Percentiles rank a stretch among this genome's conserved stretches.
These are phyloP conservation scores for Pterostichus niger DNA, from an alignment of 2,888 invertebrate genomes.

Conservation along the genomic window DNA sequence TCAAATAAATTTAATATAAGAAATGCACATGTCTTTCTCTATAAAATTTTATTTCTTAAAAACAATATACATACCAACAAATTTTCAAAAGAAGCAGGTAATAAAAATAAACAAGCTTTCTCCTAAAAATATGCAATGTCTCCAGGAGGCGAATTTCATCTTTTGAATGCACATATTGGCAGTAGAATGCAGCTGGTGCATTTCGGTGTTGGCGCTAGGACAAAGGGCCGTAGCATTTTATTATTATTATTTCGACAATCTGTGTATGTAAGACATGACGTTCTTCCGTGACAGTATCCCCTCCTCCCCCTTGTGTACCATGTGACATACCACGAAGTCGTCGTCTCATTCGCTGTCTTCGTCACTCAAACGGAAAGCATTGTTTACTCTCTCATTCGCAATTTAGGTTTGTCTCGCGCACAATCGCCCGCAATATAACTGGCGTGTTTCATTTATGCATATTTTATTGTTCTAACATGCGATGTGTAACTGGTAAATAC, in stretches of 20 bases:
- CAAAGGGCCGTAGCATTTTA: slow-evolving; percentile 65
- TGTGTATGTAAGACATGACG: slow-evolving; percentile 63
- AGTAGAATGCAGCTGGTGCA: slow-evolving; percentile 65
- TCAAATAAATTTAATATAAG: background rate
- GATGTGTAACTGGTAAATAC: slow-evolving; percentile 7
- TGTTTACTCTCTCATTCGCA: slow-evolving; percentile 8
- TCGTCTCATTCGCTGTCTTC: slow-evolving; percentile 3
- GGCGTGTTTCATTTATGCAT: slow-evolving; percentile 61
- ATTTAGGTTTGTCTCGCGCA: background rate
- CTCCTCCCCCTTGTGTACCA: background rate
- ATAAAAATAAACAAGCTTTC: background rate
- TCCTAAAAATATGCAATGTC: slow-evolving; percentile 7
- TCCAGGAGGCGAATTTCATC: slow-evolving; percentile 46
- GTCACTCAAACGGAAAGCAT: background rate
- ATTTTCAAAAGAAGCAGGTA: background rate
- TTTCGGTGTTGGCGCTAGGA: slow-evolving; percentile 21
- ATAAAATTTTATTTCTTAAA: slow-evolving; percentile 17
- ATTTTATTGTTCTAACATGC: slow-evolving; percentile 57
- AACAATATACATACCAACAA: slow-evolving; percentile 9
- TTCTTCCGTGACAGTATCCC: slow-evolving; percentile 18
- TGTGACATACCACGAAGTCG: slow-evolving; percentile 33
- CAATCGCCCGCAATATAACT: slow-evolving; percentile 17
- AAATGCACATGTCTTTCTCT: background rate
- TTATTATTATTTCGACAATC: slow-evolving; percentile 67
- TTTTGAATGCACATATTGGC: slow-evolving; percentile 64